Conservation (phyloP, 2,113 vertebrate species). For the Cottus gobio region DNA sequence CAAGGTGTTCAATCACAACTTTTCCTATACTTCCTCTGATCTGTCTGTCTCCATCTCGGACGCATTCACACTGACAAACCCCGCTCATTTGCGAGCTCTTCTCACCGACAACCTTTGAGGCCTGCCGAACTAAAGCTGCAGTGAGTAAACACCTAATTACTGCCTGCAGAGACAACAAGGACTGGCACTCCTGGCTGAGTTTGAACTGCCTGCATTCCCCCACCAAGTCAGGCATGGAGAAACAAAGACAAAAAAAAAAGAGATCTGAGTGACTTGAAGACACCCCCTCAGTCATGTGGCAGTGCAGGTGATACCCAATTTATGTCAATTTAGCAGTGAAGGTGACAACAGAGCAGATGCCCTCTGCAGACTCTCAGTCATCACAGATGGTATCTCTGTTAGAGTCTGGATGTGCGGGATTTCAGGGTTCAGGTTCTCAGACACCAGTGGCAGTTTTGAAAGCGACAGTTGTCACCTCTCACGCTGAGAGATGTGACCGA, state of each 20-base stretch:
- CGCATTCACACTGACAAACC: constrained; percentile 41
- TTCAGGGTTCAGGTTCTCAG: constrained; percentile 58
- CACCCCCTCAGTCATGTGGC: constrained; percentile 36
- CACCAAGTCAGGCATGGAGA: constrained; percentile 27
- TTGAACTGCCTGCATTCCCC: constrained; percentile 20
- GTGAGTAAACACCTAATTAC: constrained; percentile 74
- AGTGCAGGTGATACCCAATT: constrained; percentile 60
- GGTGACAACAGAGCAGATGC: constrained; percentile 75
- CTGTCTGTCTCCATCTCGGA: constrained; percentile 48
- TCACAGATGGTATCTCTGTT: constrained; percentile 76
- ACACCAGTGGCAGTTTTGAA: constrained; percentile 54
- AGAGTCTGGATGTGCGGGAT: constrained; percentile 60
- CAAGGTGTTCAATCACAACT: constrained; percentile 54
- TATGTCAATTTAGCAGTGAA: constrained; percentile 64
- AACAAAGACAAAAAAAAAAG: constrained; percentile 10
- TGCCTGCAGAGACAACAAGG: constrained; percentile 60
- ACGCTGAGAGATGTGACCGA: constrained; percentile 45
- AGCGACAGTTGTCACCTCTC: constrained; percentile 61
- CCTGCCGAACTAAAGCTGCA: constrained; percentile 67
- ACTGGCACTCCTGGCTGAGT: constrained; percentile 43
- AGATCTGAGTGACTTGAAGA: constrained; percentile 46
- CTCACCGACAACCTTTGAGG: constrained; percentile 44
- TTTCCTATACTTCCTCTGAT: constrained; percentile 45
- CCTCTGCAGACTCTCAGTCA: constrained; percentile 70
- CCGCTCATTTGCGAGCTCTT: constrained; percentile 48